Evolutionary conservation across 2,888 invertebrate species (phyloP).

Genomic region (Euplagia quadripunctaria): DNA sequence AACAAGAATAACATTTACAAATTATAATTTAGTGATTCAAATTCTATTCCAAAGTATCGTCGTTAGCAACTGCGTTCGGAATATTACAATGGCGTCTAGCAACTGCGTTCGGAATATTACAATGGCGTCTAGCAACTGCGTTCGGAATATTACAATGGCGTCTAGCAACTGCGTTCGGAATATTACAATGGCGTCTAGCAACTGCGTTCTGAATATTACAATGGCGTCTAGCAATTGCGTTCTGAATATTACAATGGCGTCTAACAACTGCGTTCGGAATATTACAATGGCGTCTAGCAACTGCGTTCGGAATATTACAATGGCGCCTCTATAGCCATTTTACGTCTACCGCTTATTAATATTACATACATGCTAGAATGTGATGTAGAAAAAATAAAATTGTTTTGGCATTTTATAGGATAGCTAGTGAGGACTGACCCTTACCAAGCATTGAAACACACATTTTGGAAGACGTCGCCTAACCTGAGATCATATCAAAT

Average conservation of each 20-base stretch:
- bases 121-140: not conserved
- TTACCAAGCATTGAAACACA: constrained; percentile 17
- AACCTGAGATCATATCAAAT: constrained; percentile 50
- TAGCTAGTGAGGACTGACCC: constrained; percentile 2
- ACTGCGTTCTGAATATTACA: constrained; percentile 2
- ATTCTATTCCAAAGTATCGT: constrained; percentile 11
- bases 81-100: no score
- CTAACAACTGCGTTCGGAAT: not conserved
- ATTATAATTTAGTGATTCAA: not conserved
- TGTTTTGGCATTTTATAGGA: constrained; percentile 14
- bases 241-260: not conserved
- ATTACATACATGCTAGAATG: constrained; percentile 8
- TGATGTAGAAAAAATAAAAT: constrained; percentile 6
- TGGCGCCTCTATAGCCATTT: not conserved
- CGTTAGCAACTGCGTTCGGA: not conserved
- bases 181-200: not conserved
- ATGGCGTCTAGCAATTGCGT: not conserved
- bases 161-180: not conserved
- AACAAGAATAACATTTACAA: constrained; percentile 4
- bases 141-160: not conserved
- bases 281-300: not conserved
- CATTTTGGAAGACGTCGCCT: constrained; percentile 68
- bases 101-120: constrained; percentile 1
- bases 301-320: constrained; percentile 1
- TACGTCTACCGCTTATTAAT: not conserved